Base-by-base conservation (phyloP, 2,888 invertebrate genomes). In the Leucozona laternaria region DNA sequence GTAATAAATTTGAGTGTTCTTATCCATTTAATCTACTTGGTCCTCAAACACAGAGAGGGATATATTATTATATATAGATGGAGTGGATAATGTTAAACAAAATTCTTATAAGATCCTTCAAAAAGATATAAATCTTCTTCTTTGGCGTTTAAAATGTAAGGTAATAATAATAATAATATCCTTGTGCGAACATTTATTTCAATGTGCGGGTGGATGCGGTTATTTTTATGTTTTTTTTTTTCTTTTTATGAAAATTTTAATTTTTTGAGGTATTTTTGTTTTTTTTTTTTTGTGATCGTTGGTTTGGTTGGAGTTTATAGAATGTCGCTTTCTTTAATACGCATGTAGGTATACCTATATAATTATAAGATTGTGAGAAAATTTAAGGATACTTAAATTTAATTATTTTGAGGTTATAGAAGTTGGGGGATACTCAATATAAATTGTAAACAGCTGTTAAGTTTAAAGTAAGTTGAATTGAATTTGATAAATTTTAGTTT, bases 1-100 rank as follows among this genome's bases (percentile, higher is more conserved):
- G 53, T 68, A 68, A 68, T 68, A 68, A 68, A 68, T 68, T 68
- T 68, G 25, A 53, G 53, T 53, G 68, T 37, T 37, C 20, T 53
- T 68, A 68, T 68, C 53, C 68, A 50, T 68, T 68, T 53, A 68
- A 53, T 68, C 53, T 68, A 68, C 68, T 53, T 37, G 53, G 68
- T 37, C 25, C 53, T 68, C 53, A 25, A 53, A 22, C 22, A 31
- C 48, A 31, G 11, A 60, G 0, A 28, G 17, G 8, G 34, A 10
- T 17, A 4, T 11, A n/a, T n/a, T n/a, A n/a, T n/a, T n/a, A n/a
- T 31, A 34, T 37, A 13, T 17, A 22, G 40, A 60, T 40, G 15
- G 45, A 48, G 66, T 48, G 34, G 66, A 66, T 66, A 43, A 48
- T 66, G 48, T 66, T 20, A 48, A 66, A 66, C 45, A 48, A 45